Percentiles rank a stretch among this genome's conserved stretches.
Evolutionary conservation across 92 coral and sea anemone genomes (phyloP).

Genomic region (Heteractis magnifica): DNA sequence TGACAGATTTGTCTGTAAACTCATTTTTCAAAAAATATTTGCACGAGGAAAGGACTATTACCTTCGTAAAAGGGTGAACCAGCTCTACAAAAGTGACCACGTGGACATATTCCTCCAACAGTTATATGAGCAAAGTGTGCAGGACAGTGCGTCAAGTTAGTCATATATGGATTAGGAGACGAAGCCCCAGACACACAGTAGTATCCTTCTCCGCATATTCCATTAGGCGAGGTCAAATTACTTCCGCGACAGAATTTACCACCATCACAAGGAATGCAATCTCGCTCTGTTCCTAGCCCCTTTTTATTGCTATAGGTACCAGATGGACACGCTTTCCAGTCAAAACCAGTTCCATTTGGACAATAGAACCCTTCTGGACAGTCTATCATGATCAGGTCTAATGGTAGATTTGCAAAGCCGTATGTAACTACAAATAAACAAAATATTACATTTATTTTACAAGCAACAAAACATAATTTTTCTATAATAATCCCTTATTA

Average conservation of each 20-base stretch:
- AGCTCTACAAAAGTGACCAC: conserved; percentile 74
- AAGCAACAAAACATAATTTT: too few relatives aligned
- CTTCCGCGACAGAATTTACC: conserved; percentile 82
- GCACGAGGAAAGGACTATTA: conserved; percentile 7
- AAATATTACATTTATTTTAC: background rate
- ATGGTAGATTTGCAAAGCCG: background rate
- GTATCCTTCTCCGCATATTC: conserved; percentile 78
- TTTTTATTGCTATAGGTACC: conserved; percentile 78
- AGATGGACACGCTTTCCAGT: conserved; percentile 88
- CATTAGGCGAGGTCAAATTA: conserved; percentile 84
- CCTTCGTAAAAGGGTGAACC: conserved; percentile 78
- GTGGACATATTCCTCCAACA: conserved; percentile 86
- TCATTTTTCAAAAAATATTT: background rate
- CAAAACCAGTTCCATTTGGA: conserved; percentile 89
- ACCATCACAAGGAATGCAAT: conserved; percentile 90
- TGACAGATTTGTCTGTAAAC: too few relatives aligned
- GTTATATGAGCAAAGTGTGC: conserved; percentile 76
- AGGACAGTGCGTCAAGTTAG: conserved; percentile 92
- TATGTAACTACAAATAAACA: background rate
- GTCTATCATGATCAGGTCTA: conserved; percentile 54
- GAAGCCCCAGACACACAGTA: conserved; percentile 93
- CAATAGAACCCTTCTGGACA: conserved; percentile 93
- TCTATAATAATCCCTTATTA: too few relatives aligned
- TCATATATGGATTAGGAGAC: conserved; percentile 81
- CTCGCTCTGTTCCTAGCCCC: conserved; percentile 76